A percentile compares a stretch with the other conserved stretches of the same genome.
These are phyloP conservation scores for Heloderma charlesbogerti DNA, from an alignment of 2,113 vertebrate species.

Conservation along the genomic window DNA sequence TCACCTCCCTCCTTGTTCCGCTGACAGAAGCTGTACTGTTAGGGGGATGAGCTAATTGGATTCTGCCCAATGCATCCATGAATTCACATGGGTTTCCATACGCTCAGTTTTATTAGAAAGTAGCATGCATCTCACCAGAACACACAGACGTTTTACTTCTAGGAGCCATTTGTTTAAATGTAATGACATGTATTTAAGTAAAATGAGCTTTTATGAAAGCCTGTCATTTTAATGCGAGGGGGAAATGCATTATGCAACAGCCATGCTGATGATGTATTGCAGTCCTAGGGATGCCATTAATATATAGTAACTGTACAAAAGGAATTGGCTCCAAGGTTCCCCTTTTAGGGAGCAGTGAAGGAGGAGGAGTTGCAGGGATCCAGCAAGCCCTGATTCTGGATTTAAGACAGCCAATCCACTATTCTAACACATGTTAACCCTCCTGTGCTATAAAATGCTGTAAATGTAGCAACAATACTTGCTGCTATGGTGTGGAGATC, in stretches of 20 bases:
- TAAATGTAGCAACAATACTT: constrained; percentile 67
- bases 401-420: constrained; percentile 73
- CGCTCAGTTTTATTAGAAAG: background rate
- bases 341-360: constrained; percentile 64
- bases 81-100: background rate
- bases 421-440: constrained; percentile 68
- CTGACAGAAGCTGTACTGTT: background rate
- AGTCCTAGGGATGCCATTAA: constrained; percentile 62
- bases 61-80: background rate
- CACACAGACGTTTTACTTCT: constrained; percentile 56
- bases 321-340: constrained; percentile 68
- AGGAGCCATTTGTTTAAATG: constrained; percentile 68
- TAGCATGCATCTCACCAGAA: constrained; percentile 15
- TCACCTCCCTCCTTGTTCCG: no score
- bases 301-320: constrained; percentile 62
- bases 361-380: constrained; percentile 56
- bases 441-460: constrained; percentile 73
- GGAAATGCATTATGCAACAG: constrained; percentile 68
- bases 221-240: constrained; percentile 62
- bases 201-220: constrained; percentile 61
- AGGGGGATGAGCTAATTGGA: no score
- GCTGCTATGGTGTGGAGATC: constrained; percentile 49
- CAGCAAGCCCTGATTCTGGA: constrained; percentile 69
- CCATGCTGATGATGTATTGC: constrained; percentile 61
- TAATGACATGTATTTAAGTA: constrained; percentile 62